Base-by-base conservation (phyloP, 2,113 vertebrate species). In the Eupsittula cactorum region DNA sequence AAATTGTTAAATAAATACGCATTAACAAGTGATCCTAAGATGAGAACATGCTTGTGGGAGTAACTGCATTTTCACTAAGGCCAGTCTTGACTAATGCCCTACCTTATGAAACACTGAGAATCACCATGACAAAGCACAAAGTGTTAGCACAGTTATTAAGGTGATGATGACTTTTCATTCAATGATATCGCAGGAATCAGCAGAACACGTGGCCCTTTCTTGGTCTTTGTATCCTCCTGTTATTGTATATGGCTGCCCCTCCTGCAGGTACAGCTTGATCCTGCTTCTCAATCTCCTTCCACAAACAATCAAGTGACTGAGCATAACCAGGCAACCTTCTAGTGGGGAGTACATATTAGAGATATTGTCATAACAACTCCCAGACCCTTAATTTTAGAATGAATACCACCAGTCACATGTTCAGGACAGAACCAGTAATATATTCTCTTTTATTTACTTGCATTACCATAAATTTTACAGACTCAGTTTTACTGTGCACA, bases 1-100 rank as follows among this genome's bases (percentile, higher is more conserved):
- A 89, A 95, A 91, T 65, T 47, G 69, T 70, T 82, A 92, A 92
- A 82, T 69, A 93, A 95, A 95, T 82, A 92, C 4, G 25, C 25
- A 67, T 80, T 91, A 90, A 77, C 20, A 86, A 77, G 44, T 57
- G 17, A 91, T 67, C 71, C 29, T 62, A 76, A 90, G 21, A 49
- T 49, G 46, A 85, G 44, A 88, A 90, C 29, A 59, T 19, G 17
- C 39, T 80, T 94, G 63, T 93, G 37, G 63, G 53, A 93, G 71
- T 85, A 93, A 57, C 39, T 82, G 49, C 39, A 19, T 90, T 95
- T 79, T 73, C 75, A 84, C 47, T 64, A 52, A 70, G 59, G 47
- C 33, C 50, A n/a, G 15, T 52, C 59, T 67, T 82, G 71, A 85
- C 39, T 71, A 76, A 69, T 3, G 16, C 16, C 44, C 17, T 57